Base-by-base conservation (phyloP, 2,797 vertebrate genomes). In the Pachyuromys duprasi region DNA sequence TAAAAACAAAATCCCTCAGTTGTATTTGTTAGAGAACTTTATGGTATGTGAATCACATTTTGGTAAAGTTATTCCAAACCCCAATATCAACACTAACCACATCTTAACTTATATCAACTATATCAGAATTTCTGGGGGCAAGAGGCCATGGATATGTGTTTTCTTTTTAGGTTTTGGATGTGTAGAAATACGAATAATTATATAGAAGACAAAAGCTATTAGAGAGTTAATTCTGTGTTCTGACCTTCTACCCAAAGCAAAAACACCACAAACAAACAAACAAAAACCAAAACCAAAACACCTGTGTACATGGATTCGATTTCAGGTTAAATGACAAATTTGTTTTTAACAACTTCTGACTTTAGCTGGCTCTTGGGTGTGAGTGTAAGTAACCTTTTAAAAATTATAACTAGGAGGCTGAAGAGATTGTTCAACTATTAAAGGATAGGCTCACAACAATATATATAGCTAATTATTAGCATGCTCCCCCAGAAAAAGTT, bases 81-180 rank as follows among this genome's bases (percentile, higher is more conserved):
- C 6, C 36, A 69, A 62, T 65, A 57, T 14, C n/a, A 89, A 55
- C 31, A 72, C 33, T 57, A 26, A 7, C 0, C 11, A 26, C 28
- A 83, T 26, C 13, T 33, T 28, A 69, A 83, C 36, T 67, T 57
- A 89, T 55, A 82, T 1, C 53, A 95, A 79, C 39, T 88, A 62
- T 74, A 36, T 93, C 31, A 90, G 45, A 84, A 94, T 91, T 96
- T 91, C 60, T 91, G 14, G 74, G 28, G 94, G 60, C 28, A 28
- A 36, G 7, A 89, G 42, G 2, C 24, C 4, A 2, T 74, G 60
- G 36, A 69, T n/a, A 67, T 42, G 18, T 57, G 13, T 91, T 53
- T 96, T 84, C 42, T 53, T 81, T 65, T n/a, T 11, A 84, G n/a
- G 12, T 92, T 96, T 53, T 70, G 63, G 13, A 55, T 55, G 15